phyloP scores from a whole-genome alignment of 2,888 invertebrate species.

The Altica lythri region DNA sequence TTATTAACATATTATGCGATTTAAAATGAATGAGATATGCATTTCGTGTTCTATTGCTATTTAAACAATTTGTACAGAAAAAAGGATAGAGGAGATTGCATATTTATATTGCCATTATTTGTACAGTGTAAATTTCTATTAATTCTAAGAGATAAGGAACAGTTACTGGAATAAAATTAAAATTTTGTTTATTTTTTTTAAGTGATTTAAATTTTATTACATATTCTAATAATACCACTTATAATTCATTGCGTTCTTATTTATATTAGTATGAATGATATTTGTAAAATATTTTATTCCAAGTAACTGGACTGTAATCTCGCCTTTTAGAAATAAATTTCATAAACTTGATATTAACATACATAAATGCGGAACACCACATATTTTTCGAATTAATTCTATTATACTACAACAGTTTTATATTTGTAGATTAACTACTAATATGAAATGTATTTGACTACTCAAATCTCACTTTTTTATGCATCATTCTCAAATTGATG shows the following conservation, averaged over 20 bases:
- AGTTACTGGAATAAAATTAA: constrained; percentile 25
- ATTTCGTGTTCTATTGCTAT: neutral
- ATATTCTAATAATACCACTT: no score
- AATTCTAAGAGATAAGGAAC: constrained; percentile 23
- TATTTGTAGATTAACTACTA: constrained; percentile 46
- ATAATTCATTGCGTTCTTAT: no score
- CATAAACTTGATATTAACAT: constrained; percentile 30
- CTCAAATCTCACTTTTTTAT: constrained; percentile 63
- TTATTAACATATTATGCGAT: no score
- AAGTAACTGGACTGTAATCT: neutral
- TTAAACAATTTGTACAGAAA: neutral
- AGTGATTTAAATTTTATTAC: no score
- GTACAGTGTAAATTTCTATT: constrained; percentile 51
- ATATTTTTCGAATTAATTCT: constrained; percentile 38
- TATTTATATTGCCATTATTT: constrained; percentile 60
- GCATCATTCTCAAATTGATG: constrained; percentile 56
- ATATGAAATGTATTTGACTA: constrained; percentile 54
- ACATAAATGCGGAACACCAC: constrained; percentile 42
- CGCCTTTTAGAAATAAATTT: constrained; percentile 20
- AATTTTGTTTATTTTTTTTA: no score
- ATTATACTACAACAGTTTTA: constrained; percentile 21
- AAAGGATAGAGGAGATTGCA: constrained; percentile 27
- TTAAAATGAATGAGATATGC: no score
- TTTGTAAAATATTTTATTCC: constrained; percentile 13
- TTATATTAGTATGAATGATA: no score